A percentile compares a stretch with the other conserved stretches of the same genome.
Evolutionary conservation across 2,113 vertebrate genomes (phyloP).

Genomic region (Corythornis madagascariensis): DNA sequence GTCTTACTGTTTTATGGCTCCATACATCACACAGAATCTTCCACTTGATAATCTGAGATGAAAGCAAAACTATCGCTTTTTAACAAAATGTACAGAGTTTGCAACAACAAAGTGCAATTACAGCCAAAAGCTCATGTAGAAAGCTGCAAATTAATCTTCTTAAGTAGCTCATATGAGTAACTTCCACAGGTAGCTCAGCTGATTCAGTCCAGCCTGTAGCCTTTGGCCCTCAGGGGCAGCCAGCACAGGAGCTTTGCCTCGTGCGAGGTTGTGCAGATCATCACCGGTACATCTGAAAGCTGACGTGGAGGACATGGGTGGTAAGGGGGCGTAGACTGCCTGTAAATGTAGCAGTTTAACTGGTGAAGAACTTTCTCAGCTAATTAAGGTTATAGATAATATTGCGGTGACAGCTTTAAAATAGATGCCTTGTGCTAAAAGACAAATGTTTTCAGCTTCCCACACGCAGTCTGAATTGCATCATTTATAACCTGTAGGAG

Average conservation of each 20-base stretch:
- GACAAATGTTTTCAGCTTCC: conserved; percentile 75
- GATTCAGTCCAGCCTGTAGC: neutral
- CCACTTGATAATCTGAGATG: neutral
- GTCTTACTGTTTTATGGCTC: neutral
- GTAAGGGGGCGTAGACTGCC: neutral
- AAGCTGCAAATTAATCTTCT: neutral
- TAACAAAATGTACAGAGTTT: neutral
- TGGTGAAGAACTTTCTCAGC: conserved; percentile 21
- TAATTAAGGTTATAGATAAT: conserved; percentile 63
- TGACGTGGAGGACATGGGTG: neutral
- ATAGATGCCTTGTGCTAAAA: conserved; percentile 73
- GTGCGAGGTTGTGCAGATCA: rapidly evolving
- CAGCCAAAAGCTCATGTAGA: neutral
- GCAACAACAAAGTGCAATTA: neutral
- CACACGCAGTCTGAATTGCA: conserved; percentile 70
- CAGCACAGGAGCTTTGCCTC: neutral
- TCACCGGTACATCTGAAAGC: rapidly evolving
- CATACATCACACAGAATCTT: neutral
- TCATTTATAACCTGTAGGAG: conserved; percentile 69
- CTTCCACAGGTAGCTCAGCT: neutral
- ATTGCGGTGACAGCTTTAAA: conserved; percentile 69
- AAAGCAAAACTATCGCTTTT: neutral
- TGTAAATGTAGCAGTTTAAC: neutral
- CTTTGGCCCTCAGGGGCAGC: neutral
- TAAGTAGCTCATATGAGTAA: neutral